These are phyloP conservation scores for Leptosomus discolor DNA, from an alignment of 2,113 vertebrate genomes.

Conservation along the genomic window DNA sequence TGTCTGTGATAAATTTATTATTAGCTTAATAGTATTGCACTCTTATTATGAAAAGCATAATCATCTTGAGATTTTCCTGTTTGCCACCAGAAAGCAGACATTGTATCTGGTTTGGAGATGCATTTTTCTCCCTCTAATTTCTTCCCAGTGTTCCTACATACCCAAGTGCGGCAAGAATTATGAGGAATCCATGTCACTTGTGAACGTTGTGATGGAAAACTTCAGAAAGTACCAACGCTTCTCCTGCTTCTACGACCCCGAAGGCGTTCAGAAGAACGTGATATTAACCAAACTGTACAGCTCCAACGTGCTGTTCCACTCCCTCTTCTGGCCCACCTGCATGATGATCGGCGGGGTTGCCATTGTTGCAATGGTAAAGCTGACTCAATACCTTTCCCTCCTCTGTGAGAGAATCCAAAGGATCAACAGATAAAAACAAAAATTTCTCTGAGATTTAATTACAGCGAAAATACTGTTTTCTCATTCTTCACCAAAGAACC, in stretches of 20 bases:
- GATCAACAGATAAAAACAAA: constrained; percentile 83
- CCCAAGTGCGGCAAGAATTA: constrained; percentile 90
- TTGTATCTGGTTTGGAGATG: background rate
- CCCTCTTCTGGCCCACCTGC: constrained; percentile 91
- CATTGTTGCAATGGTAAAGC: constrained; percentile 92
- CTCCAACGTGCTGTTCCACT: constrained; percentile 84
- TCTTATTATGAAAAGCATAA: background rate
- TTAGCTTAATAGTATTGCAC: constrained; percentile 27
- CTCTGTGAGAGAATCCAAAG: constrained; percentile 85
- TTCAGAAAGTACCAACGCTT: constrained; percentile 85
- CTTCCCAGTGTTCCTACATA: constrained; percentile 88
- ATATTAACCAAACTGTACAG: constrained; percentile 89
- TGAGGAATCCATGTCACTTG: constrained; percentile 76
- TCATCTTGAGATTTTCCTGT: background rate
- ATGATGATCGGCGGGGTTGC: constrained; percentile 83
- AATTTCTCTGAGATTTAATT: constrained; percentile 19
- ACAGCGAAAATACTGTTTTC: constrained; percentile 79
- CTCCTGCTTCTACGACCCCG: constrained; percentile 85
- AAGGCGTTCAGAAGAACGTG: constrained; percentile 81
- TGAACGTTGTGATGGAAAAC: constrained; percentile 86
- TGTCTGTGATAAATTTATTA: constrained; percentile 37
- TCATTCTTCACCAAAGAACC: constrained; percentile 87
- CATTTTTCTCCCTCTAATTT: background rate
- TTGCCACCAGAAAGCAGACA: background rate
- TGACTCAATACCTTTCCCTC: constrained; percentile 93